Percentiles rank a stretch among this genome's conserved stretches.
Conservation (phyloP, 2,113 vertebrate species). For the Globicephala melas region DNA sequence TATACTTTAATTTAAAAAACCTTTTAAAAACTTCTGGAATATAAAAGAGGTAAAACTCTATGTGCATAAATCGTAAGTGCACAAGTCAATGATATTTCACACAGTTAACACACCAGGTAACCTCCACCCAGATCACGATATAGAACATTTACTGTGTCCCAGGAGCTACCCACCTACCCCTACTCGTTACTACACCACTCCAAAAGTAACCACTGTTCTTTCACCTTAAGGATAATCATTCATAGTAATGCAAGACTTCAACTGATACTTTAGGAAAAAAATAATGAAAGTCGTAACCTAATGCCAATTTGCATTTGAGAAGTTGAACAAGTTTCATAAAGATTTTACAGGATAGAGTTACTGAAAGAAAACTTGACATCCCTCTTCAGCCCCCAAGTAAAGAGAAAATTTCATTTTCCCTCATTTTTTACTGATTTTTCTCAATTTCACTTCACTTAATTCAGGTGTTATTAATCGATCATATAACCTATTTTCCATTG, state of each 20-base stretch:
- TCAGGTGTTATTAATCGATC: neutral
- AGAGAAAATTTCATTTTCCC: neutral
- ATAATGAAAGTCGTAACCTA: neutral
- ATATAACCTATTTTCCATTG: neutral
- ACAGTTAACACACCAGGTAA: neutral
- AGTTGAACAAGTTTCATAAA: neutral
- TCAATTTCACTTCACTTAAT: neutral
- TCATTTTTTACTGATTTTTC: neutral
- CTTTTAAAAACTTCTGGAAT: neutral
- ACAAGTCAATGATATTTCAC: neutral
- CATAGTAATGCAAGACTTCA: neutral
- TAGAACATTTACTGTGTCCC: neutral
- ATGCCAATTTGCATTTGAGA: neutral
- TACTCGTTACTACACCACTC: neutral
- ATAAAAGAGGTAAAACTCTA: neutral
- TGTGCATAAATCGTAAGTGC: neutral
- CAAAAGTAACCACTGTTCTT: neutral
- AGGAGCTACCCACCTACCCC: rapidly evolving
- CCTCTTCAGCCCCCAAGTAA: neutral
- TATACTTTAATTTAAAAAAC: too few species aligned
- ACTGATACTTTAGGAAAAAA: neutral
- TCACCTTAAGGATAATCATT: neutral
- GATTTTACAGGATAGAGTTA: neutral
- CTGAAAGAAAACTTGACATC: neutral
- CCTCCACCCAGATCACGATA: neutral